Base-by-base conservation (phyloP, 2,888 invertebrate genomes). In the Caenorhabditis sp. region DNA sequence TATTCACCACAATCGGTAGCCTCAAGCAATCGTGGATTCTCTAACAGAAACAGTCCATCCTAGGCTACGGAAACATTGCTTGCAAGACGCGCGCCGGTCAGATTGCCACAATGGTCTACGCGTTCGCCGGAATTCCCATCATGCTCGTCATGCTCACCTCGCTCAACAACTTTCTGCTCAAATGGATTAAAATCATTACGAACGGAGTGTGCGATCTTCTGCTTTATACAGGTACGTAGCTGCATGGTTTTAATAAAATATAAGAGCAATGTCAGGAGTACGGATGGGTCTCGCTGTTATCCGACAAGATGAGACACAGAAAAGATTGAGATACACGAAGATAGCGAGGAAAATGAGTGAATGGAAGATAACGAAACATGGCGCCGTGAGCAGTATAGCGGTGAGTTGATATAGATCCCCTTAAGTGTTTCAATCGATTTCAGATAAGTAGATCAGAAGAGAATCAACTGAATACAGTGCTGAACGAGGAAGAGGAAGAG, bases 41-140 rank as follows among this genome's bases (percentile, higher is more conserved):
- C n/a, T 26, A 15, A 15, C 5, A 5, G 22, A 53, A 32, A 59
- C 1, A 13, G 11, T 37, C 11, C 26, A n/a, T n/a, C n/a, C n/a
- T n/a, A 98, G 97, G 98, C 87, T 98, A 98, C 91, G 97, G 98
- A 76, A 95, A 98, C 90, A 94, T 98, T 85, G 93, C 94, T 39
- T 97, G 98, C 0, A 93, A 93, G 80, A 98, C 97, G 7, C 92
- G 83, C 17, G 93, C 93, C 13, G 98, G 97, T 7, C 92, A 94
- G 81, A 93, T 94, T 0, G 92, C 95, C 39, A 96, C 96, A 0
- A 95, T 98, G 82, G 91, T 95, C 24, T 98, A 98, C 89, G 95
- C 96, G 15, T 83, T 89, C n/a, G 93, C 97, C 79, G 78, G 78
- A n/a, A 97, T 98, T 86, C 98, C 98, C 0, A 92, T 98, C 86